These are phyloP conservation scores for Eciton burchellii DNA, from an alignment of 1,140 invertebrate species.

Conservation along the genomic window DNA sequence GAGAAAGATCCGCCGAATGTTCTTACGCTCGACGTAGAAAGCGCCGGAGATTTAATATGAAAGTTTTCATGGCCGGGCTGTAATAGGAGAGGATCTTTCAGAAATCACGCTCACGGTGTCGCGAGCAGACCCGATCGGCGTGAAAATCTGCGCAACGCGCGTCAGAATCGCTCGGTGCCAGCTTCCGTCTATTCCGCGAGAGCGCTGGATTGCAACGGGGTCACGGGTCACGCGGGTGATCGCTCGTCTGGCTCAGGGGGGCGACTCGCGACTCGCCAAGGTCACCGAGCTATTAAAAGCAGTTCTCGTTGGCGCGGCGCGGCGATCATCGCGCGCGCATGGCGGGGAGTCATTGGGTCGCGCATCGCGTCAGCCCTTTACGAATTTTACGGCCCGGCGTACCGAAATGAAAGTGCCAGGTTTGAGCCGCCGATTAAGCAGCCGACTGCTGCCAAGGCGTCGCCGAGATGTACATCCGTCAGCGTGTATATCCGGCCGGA, in stretches of 20 bases:
- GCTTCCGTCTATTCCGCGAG: too few relatives aligned
- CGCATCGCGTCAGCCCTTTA: constrained; percentile 58
- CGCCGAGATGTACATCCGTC: constrained; percentile 8
- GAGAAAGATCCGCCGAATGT: too few relatives aligned
- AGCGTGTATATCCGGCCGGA: background rate
- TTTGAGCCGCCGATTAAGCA: constrained; percentile 49
- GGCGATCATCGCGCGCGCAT: constrained; percentile 38
- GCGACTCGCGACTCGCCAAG: constrained; percentile 46
- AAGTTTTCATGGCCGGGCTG: too few relatives aligned
- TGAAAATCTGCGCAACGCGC: too few relatives aligned
- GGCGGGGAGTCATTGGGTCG: constrained; percentile 28
- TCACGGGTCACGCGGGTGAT: constrained; percentile 31
- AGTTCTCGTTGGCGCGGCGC: constrained; percentile 33
- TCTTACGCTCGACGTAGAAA: too few relatives aligned
- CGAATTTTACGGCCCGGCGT: background rate
- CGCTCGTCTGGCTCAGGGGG: constrained; percentile 10
- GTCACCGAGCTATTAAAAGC: constrained; percentile 61
- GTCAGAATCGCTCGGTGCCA: too few relatives aligned
- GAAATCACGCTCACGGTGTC: too few relatives aligned
- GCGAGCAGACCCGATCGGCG: too few relatives aligned
- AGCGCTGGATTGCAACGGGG: constrained; percentile 21
- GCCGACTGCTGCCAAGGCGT: background rate
- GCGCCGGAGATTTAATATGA: too few relatives aligned
- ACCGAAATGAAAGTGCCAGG: constrained; percentile 65
- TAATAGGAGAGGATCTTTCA: too few relatives aligned